phyloP scores from a whole-genome alignment of 2,113 vertebrate genomes.

The Egretta garzetta region DNA sequence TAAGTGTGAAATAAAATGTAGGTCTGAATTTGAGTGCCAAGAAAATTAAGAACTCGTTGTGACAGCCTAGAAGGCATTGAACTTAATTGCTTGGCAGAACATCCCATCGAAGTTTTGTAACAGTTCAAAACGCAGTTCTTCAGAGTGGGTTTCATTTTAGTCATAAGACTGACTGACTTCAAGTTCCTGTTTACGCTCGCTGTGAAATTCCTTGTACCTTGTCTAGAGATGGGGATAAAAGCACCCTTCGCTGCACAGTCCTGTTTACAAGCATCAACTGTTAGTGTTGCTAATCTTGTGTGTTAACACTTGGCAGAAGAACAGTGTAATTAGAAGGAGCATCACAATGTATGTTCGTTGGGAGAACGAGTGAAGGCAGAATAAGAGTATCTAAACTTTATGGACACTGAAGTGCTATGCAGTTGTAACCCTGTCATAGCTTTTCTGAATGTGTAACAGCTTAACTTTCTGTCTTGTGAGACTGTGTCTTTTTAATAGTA shows the following conservation, averaged over 20 bases:
- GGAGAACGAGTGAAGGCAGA: not conserved
- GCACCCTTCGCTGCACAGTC: not conserved
- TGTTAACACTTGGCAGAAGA: not conserved
- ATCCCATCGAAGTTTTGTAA: not conserved
- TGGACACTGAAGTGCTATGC: not conserved
- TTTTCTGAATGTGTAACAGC: not conserved
- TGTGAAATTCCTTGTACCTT: not conserved
- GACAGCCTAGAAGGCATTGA: not conserved
- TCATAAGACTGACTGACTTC: not conserved
- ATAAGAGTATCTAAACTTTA: not conserved
- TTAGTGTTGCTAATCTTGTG: not conserved
- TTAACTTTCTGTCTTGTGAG: not conserved
- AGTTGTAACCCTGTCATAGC: not conserved
- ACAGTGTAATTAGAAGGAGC: not conserved
- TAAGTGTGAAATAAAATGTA: not conserved
- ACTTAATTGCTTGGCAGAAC: not conserved
- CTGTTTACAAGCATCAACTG: not conserved
- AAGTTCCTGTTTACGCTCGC: not conserved
- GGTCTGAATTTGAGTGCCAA: not conserved
- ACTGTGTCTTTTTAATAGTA: not conserved
- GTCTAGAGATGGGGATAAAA: not conserved
- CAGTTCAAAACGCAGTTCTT: not conserved
- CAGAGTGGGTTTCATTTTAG: not conserved
- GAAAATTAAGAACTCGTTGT: not conserved
- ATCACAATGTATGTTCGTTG: rapidly evolving